Base-by-base conservation (phyloP, 2,113 vertebrate genomes). In the Lipophrys pholis region DNA sequence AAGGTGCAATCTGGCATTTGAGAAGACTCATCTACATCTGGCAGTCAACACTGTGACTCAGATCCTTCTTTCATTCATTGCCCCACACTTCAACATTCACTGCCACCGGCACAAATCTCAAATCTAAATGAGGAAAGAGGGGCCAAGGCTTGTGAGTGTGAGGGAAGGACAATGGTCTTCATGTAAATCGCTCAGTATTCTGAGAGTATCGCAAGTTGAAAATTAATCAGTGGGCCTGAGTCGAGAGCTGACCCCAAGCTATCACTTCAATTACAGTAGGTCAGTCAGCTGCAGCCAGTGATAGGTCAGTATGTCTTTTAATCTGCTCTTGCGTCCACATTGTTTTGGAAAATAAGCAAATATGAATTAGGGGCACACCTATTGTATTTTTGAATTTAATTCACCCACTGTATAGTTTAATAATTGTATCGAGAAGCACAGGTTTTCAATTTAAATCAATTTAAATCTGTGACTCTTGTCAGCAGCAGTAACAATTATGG, bases 151-250 rank as follows among this genome's bases (percentile, higher is more conserved):
- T 2, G 57, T 15, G 30, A 53, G 76, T n/a, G n/a, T n/a, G 67
- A 48, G 60, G 49, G 74, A 81, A 78, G 80, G 65, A 65, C 65
- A 85, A 83, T 78, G 80, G 69, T 78, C 76, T 82, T 78, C 49
- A 62, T 76, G 51, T 55, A 85, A 87, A 90, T 84, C 68, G 61
- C 74, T 74, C 54, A 14, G 62, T 35, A 68, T 6, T 17, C 75
- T 57, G 51, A 38, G 71, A 71, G 72, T 52, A 76, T 38, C 49
- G 69, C 52, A 39, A 52, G 76, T 50, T 56, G 68, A 21, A 77
- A 72, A 88, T 84, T 77, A 84, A 90, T 89, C 80, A 89, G 69
- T 2, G 11, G 43, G 54, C 54, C 73, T 5, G 54, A 8, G 10
- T 46, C 66, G 35, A 63, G 38, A 54, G 64, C 14, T 6, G 64